Evolutionary conservation across 2,797 vertebrate species (phyloP), one percentile per base, ranked within the genome.

Genomic region (Philypnodon macrostomus): DNA sequence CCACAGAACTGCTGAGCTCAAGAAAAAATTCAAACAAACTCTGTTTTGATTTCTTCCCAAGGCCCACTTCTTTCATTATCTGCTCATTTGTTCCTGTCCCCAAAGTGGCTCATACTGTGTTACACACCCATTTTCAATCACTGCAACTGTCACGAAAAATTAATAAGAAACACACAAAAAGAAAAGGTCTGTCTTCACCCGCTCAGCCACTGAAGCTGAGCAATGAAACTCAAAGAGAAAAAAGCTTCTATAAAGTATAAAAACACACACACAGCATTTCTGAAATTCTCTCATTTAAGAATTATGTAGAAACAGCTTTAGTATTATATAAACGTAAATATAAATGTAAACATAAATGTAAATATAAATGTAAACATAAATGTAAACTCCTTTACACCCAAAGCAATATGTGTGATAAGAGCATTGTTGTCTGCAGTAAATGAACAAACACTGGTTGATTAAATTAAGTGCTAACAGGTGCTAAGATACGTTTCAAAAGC

Each of bases 71-170:
- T 83, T 79, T 77, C 74, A 84, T 85, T 83, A 81, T 85, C 79
- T 81, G 48, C 71, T 76, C 75, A 82, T 82, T 83, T 85, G 76
- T 81, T 85, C 71, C 27, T 52, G 71, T 81, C 73, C 75, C 79
- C 62, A 69, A 79, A 67, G 67, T 60, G 63, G 26, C 58, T 68
- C 53, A 34, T 35, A 44, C 41, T 38, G 70, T 47, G 9, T 63
- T 32, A 15, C 40, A 46, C 60, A 64, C 53, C 58, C 40, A 70
- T 41, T 72, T 73, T 68, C 77, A 82, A 79, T 83, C 67, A 67
- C 62, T 56, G 58, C 2, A 65, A 67, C 67, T 77, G 76, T 84
- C 77, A 75, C 39, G 39, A 17, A 47, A 40, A 57, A 70, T 59
- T 57, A 49, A 40, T 47, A 29, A 42, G 46, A 48, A 72, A 23